Evolutionary conservation across 2,113 vertebrate species (phyloP).

Genomic region (Eleginops maclovinus): DNA sequence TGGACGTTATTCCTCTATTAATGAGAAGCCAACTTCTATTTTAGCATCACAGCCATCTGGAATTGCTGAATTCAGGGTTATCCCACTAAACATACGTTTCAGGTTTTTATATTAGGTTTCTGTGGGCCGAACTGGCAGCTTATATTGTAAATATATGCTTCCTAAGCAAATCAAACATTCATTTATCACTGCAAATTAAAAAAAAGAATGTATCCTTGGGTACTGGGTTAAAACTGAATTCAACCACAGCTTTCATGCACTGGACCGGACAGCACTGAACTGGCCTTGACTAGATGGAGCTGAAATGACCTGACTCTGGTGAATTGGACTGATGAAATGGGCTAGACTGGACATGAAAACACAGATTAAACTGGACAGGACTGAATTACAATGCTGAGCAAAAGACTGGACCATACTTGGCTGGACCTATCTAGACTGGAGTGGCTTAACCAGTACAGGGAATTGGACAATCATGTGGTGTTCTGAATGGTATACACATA

Average conservation of each 20-base stretch:
- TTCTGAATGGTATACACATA: background rate
- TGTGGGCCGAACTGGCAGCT: background rate
- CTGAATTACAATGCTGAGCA: conserved; percentile 25
- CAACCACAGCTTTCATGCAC: background rate
- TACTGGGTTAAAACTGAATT: background rate
- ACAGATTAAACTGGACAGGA: conserved; percentile 47
- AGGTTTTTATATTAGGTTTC: background rate
- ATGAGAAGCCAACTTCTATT: conserved; percentile 32
- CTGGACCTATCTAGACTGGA: conserved; percentile 3
- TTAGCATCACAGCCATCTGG: background rate
- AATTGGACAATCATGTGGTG: background rate
- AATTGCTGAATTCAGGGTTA: conserved; percentile 22
- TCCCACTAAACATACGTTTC: background rate
- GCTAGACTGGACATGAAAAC: conserved; percentile 15
- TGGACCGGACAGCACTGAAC: background rate
- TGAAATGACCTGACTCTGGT: conserved; percentile 35
- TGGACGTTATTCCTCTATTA: conserved; percentile 4
- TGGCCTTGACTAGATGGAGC: conserved; percentile 7
- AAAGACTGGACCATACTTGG: conserved; percentile 5
- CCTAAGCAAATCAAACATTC: background rate
- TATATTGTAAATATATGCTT: conserved; percentile 5
- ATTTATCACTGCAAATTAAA: conserved; percentile 17
- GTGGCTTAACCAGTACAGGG: background rate
- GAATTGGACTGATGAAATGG: conserved; percentile 43
- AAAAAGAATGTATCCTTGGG: background rate